These are phyloP conservation scores for Dasyornis broadbenti DNA, from an alignment of 2,113 vertebrate genomes.

Conservation along the genomic window DNA sequence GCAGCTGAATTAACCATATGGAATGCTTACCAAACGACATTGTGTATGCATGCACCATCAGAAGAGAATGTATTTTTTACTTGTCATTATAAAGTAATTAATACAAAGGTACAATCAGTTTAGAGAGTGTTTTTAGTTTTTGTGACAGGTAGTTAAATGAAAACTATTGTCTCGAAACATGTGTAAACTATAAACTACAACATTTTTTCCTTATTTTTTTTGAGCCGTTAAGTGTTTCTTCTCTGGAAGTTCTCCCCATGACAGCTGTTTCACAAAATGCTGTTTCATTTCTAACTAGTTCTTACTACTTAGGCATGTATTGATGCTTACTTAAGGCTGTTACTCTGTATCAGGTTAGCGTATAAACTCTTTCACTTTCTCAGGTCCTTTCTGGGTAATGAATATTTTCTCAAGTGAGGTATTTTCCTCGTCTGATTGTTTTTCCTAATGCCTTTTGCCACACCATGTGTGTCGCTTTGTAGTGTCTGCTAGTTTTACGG, in stretches of 20 bases:
- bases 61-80: background rate
- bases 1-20: background rate
- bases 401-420: background rate
- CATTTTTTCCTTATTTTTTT: background rate
- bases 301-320: background rate
- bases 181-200: background rate
- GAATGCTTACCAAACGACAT: background rate
- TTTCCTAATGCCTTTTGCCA: background rate
- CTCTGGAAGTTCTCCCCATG: background rate
- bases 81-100: background rate
- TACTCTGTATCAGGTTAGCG: background rate
- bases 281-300: background rate
- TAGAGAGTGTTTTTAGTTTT: background rate
- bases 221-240: background rate
- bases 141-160: background rate
- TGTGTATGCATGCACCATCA: rapidly evolving
- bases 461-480: rapidly evolving
- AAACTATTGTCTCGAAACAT: background rate
- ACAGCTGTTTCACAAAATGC: background rate
- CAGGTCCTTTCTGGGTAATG: background rate
- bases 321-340: background rate
- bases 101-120: background rate
- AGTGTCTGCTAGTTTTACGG: background rate
- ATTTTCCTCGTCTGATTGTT: background rate
- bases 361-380: background rate